Percentiles rank a stretch among this genome's conserved stretches.
Evolutionary conservation across 1,140 invertebrate species (phyloP).

Genomic region (Sycophaga agraensis): DNA sequence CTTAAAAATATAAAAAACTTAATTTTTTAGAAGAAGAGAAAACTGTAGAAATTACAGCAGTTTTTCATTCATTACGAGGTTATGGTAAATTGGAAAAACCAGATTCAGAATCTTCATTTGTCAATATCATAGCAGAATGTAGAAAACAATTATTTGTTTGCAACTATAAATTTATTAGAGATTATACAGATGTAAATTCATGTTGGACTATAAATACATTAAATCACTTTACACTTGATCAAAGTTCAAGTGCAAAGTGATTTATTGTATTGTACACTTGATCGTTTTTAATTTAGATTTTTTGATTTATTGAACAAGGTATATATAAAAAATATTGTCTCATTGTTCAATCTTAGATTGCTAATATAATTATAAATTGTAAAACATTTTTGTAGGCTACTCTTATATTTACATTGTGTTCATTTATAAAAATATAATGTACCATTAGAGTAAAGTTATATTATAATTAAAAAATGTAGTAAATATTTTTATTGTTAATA

Average conservation of each 20-base stretch:
- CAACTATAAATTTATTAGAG: constrained; percentile 56
- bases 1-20: constrained; percentile 6
- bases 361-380: too few relatives aligned
- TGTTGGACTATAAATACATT: constrained; percentile 57
- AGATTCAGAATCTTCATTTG: not conserved
- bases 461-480: not conserved
- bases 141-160: constrained; percentile 28
- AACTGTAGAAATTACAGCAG: constrained; percentile 59
- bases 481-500: constrained; percentile 22
- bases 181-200: constrained; percentile 53
- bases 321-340: too few relatives aligned
- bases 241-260: too few relatives aligned
- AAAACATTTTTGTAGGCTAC: too few relatives aligned
- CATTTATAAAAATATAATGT: not conserved
- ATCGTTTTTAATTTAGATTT: too few relatives aligned
- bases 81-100: constrained; percentile 28
- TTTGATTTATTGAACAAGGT: too few relatives aligned
- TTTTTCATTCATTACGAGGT: constrained; percentile 48
- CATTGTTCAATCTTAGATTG: too few relatives aligned
- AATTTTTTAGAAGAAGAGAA: constrained; percentile 30
- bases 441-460: not conserved
- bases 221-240: constrained; percentile 52
- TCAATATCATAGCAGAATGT: constrained; percentile 30
- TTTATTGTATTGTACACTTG: too few relatives aligned
- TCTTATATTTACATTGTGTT: too few relatives aligned